Evolutionary conservation across 2,113 vertebrate species (phyloP).

Genomic region (Pachyramphus minor): DNA sequence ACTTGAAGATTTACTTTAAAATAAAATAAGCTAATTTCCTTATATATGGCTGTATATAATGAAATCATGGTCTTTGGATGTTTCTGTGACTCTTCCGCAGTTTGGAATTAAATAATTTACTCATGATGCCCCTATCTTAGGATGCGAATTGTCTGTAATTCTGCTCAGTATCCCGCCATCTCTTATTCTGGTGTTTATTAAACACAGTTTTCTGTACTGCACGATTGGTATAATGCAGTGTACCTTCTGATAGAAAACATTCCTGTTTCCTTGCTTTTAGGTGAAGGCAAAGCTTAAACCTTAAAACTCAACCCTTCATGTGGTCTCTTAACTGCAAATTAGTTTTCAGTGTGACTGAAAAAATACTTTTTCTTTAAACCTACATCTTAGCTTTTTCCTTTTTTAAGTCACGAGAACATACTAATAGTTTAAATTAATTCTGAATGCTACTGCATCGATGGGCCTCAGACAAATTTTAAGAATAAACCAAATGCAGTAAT

Average conservation of each 20-base stretch:
- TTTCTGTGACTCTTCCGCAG: background rate
- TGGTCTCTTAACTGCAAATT: background rate
- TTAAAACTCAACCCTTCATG: background rate
- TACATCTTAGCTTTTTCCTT: background rate
- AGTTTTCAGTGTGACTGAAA: background rate
- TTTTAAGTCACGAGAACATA: background rate
- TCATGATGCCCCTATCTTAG: accelerated
- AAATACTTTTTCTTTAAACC: background rate
- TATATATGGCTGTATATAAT: background rate
- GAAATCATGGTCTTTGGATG: background rate
- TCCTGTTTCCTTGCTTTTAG: background rate
- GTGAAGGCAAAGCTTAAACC: background rate
- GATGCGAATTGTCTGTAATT: background rate
- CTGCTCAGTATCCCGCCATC: background rate
- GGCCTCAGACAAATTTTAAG: background rate
- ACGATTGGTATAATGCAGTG: accelerated
- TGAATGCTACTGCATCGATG: background rate
- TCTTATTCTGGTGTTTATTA: background rate
- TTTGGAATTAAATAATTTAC: background rate
- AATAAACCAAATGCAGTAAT: background rate
- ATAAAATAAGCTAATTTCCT: background rate
- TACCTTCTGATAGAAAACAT: background rate
- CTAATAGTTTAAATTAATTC: background rate
- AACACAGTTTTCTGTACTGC: background rate
- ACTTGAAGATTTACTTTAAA: background rate